Base-by-base conservation (phyloP, 2,888 invertebrate genomes). In the Acronicta alni region DNA sequence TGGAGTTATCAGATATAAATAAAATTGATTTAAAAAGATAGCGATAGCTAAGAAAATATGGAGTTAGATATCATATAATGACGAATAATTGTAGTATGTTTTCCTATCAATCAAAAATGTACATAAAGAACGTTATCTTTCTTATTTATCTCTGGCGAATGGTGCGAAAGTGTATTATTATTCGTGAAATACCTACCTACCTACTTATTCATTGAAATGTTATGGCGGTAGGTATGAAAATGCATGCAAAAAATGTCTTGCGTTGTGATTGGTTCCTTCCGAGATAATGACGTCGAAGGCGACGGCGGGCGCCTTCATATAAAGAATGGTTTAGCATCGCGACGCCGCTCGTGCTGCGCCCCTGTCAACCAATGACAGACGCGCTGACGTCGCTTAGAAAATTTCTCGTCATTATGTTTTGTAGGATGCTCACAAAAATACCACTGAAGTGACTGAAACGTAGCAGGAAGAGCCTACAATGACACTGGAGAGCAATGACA, bases 231-330 rank as follows among this genome's bases (percentile, higher is more conserved):
- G 57, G 58, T 63, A 64, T 42, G 43, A 55, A 60, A 71, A 41
- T 61, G 26, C n/a, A n/a, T 37, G 46, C 32, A 58, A 73, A 68
- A 65, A 69, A 71, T 35, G 57, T 45, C 38, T 47, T 20, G 62
- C 30, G 53, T 66, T 77, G 49, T 82, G 79, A 85, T 85, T 86
- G 85, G 85, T 72, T 18, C 67, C 65, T 62, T 42, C 18, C 32
- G 56, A 72, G 81, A 82, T 83, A 81, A 79, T 80, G 60, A 77
- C 57, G 63, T 52, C 70, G 62, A 72, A 68, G 69, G 59, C 55
- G 60, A 12, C n/a, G 63, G n/a, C n/a, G n/a, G n/a, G 52, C 67
- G 70, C 59, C 65, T 70, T 75, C 67, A 65, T 72, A 68, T 61
- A 73, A 70, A 61, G 66, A 60, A 64, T 71, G 62, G 72, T 62